Percentiles rank a stretch among this genome's conserved stretches.
phyloP scores from a whole-genome alignment of 2,888 invertebrate species.

The Drosophila melanocephala region DNA sequence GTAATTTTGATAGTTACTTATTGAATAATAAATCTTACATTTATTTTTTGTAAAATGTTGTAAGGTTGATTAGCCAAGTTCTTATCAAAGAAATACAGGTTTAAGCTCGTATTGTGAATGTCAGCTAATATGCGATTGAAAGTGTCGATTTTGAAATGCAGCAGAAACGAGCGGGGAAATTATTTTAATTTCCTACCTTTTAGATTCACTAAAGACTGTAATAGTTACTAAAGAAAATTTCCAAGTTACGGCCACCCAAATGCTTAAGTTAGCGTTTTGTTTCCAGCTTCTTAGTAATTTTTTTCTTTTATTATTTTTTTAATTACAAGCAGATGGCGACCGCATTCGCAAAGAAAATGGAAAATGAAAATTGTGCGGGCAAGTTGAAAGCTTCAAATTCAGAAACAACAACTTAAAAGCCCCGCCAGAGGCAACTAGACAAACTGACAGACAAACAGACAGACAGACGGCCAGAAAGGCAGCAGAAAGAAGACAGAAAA shows the following conservation, averaged over 20 bases:
- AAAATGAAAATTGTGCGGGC: slow-evolving; percentile 76
- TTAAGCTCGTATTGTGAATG: background rate
- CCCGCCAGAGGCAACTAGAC: slow-evolving; percentile 28
- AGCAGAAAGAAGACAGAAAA: slow-evolving; percentile 18
- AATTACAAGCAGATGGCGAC: slow-evolving; percentile 63
- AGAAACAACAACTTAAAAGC: slow-evolving; percentile 42
- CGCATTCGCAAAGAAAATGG: slow-evolving; percentile 79
- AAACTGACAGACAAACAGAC: background rate
- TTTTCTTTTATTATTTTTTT: slow-evolving; percentile 25
- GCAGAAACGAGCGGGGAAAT: slow-evolving; percentile 9
- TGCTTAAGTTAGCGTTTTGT: slow-evolving; percentile 13
- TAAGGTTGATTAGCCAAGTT: background rate
- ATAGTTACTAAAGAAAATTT: background rate
- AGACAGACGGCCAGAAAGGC: slow-evolving; percentile 1
- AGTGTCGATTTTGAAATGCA: slow-evolving; percentile 3
- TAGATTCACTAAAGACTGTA: slow-evolving; percentile 6
- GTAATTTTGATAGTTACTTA: background rate
- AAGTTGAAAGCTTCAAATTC: slow-evolving; percentile 49
- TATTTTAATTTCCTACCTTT: slow-evolving; percentile 41
- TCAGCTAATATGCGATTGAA: background rate
- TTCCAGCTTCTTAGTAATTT: slow-evolving; percentile 41
- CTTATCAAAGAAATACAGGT: background rate
- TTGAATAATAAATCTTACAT: background rate
- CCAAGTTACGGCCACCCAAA: slow-evolving; percentile 26
- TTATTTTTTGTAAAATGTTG: background rate